Base-by-base conservation (phyloP, 2,888 invertebrate species). In the Linnaemya vulpina region DNA sequence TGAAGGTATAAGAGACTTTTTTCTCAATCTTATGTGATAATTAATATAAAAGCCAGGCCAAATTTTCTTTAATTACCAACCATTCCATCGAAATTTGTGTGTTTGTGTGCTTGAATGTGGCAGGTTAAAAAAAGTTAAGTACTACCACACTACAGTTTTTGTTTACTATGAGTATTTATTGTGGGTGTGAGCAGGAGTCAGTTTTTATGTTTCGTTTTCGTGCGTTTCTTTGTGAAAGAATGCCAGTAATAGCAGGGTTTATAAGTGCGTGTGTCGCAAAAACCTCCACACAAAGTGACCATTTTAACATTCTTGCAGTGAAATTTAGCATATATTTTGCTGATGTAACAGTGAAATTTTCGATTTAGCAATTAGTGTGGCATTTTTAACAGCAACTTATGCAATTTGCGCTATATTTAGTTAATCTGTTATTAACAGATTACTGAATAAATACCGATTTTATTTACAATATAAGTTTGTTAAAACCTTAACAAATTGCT, bases 141-240 rank as follows among this genome's bases (percentile, higher is more conserved):
- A 68, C 68, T 81, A 70, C 58, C 81, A 62, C 76, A 83, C 82
- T 63, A 71, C 25, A 58, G 3, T 76, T 67, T 51, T 63, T 83
- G 65, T 83, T 82, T 71, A 49, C 43, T 25, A 65, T 30, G 30
- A 30, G 30, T 30, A 30, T 25, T 43, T 15, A 60, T 25, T 7
- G 30, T 30, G 30, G 43, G 76, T 71, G 22, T 76, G 76, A 58
- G 76, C 51, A 51, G 17, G 22, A 63, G 20, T 55, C 8, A 15
- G 17, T 30, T 65, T 10, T 58, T 58, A 43, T 71, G 71, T 83
- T 83, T 77, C 71, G 71, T 43, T 77, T 25, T 5, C 51, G 40
- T 17, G 38, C 46, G 63, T 63, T 82, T n/a, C 70, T 46, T 51
- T 55, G 20, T 73, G 7, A 10, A 40, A 49, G 38, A 73, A 55